Conservation (phyloP, 2,113 vertebrate species). For the Menura novaehollandiae region DNA sequence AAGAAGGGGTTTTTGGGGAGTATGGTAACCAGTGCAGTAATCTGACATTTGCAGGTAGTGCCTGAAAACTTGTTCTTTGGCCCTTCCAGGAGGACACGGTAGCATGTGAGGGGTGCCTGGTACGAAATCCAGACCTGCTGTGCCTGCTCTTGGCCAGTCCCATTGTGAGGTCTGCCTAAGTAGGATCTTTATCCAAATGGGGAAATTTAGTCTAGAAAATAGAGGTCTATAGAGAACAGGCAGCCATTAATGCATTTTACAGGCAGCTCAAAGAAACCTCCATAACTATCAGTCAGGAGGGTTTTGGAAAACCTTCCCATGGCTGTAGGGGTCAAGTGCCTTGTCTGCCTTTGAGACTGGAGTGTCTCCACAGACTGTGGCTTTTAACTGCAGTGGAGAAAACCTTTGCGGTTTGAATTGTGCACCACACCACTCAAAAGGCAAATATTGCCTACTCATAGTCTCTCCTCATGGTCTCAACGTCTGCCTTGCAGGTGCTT, state of each 20-base stretch:
- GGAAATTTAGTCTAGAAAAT: not conserved
- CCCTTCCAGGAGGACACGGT: not conserved
- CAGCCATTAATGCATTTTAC: not conserved
- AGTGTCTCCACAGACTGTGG: rapidly evolving
- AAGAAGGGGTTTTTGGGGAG: not conserved
- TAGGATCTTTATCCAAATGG: not conserved
- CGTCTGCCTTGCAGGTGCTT: not conserved
- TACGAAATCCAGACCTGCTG: not conserved
- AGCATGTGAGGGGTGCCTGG: not conserved
- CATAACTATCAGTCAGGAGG: not conserved
- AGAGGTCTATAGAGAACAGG: not conserved
- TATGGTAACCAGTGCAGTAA: not conserved
- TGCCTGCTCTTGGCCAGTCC: not conserved
- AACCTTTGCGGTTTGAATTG: not conserved
- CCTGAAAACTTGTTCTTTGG: not conserved
- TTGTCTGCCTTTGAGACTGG: not conserved
- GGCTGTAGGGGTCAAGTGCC: not conserved
- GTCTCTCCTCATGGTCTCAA: not conserved
- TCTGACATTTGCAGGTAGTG: not conserved
- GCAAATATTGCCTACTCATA: not conserved
- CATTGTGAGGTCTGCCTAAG: not conserved
- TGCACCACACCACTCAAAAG: not conserved
- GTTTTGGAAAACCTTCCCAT: not conserved
- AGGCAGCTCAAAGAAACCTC: not conserved
- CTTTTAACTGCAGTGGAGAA: not conserved